phyloP scores from a whole-genome alignment of 2,797 vertebrate species.

The Mareca penelope region DNA sequence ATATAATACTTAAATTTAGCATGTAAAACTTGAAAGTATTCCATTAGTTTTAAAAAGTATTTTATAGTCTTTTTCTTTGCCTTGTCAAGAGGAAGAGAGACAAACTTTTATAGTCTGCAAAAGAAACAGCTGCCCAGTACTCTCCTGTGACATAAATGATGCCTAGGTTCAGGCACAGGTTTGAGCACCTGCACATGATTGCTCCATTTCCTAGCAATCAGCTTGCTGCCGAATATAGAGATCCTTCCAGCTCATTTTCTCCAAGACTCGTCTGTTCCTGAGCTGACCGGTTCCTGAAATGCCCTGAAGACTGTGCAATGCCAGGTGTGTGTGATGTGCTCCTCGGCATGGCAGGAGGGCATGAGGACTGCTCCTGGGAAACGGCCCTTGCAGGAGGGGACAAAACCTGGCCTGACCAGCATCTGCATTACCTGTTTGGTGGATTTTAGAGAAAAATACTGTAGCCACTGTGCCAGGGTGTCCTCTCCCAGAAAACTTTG shows the following conservation, averaged over 20 bases:
- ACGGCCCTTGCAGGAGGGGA: background rate
- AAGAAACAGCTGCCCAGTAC: background rate
- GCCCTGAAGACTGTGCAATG: background rate
- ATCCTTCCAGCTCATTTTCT: background rate
- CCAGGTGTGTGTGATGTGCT: background rate
- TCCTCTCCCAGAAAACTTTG: background rate
- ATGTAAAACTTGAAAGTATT: background rate
- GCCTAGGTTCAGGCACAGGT: background rate
- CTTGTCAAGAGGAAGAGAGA: background rate
- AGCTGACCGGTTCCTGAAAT: background rate
- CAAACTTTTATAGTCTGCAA: background rate
- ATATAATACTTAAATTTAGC: background rate
- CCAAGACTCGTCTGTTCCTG: accelerated
- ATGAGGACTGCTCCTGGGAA: background rate
- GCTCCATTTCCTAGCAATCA: background rate
- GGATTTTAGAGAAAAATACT: background rate
- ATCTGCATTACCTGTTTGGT: background rate
- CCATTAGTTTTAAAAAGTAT: background rate
- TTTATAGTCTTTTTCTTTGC: background rate
- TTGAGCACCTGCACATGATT: background rate
- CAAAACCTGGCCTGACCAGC: background rate
- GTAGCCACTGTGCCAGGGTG: background rate
- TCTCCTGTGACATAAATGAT: background rate
- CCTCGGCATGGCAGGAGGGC: background rate
- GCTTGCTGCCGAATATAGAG: background rate